Evolutionary conservation across 2,888 invertebrate genomes (phyloP).

Genomic region (Stegophylla sp.): DNA sequence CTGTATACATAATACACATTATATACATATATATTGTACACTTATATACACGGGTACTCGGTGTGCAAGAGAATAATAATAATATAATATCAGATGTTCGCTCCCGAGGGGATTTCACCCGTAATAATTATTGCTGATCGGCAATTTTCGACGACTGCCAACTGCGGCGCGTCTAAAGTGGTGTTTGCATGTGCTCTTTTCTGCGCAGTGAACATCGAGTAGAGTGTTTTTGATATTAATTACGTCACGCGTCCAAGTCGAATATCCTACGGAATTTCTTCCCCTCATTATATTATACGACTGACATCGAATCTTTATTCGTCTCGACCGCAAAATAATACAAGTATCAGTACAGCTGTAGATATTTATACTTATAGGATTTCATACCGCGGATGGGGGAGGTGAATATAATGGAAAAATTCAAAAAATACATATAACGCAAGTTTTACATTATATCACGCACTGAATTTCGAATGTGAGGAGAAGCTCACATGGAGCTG

Average conservation of each 20-base stretch:
- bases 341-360: too few species aligned
- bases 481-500: too few species aligned
- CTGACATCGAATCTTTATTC: too few species aligned
- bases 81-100: background rate
- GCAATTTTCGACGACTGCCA: slow-evolving; percentile 12
- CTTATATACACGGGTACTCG: background rate
- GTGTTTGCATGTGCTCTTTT: background rate
- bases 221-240: background rate
- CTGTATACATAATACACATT: background rate
- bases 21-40: too few species aligned
- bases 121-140: slow-evolving; percentile 39
- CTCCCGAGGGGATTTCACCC: background rate
- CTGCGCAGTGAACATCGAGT: background rate
- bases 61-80: background rate
- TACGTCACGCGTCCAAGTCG: background rate
- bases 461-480: too few species aligned
- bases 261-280: background rate
- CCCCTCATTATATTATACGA: too few species aligned
- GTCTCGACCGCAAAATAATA: too few species aligned
- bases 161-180: background rate
- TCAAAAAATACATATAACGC: too few species aligned
- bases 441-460: too few species aligned
- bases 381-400: too few species aligned
- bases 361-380: too few species aligned
- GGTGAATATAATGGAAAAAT: too few species aligned